Conservation (phyloP, 2,113 vertebrate genomes). For the Pluvianellus socialis region DNA sequence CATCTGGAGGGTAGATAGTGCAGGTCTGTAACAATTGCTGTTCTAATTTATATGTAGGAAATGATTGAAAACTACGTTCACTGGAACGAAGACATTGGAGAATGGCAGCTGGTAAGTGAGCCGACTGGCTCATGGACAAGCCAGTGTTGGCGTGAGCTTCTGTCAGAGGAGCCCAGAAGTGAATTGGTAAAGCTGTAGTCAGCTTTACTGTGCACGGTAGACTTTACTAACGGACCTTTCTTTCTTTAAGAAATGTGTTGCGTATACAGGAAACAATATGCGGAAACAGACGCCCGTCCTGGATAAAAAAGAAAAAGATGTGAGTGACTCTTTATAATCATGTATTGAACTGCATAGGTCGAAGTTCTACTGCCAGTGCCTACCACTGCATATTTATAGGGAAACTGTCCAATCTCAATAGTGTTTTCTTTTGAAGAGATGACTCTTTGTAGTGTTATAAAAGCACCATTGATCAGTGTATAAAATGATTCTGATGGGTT, state of each 20-base stretch:
- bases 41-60: conserved; percentile 76
- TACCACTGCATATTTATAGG: background rate
- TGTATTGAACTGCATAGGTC: too few species aligned
- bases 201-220: background rate
- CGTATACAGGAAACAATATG: conserved; percentile 99
- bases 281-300: conserved; percentile 93
- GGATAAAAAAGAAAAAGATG: conserved; percentile 98
- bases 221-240: background rate
- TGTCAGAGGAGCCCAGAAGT: background rate
- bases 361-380: background rate
- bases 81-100: conserved; percentile 99
- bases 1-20: background rate
- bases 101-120: conserved; percentile 93
- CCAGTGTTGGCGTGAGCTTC: background rate
- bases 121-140: background rate
- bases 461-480: background rate
- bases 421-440: background rate
- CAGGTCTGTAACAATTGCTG: background rate
- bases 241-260: conserved; percentile 92
- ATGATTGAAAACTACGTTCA: conserved; percentile 99
- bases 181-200: background rate
- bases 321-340: conserved; percentile 69
- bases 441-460: background rate
- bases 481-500: background rate
- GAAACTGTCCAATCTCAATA: background rate